Evolutionary conservation across 2,797 vertebrate genomes (phyloP).

Genomic region (Lepus oiostolus): DNA sequence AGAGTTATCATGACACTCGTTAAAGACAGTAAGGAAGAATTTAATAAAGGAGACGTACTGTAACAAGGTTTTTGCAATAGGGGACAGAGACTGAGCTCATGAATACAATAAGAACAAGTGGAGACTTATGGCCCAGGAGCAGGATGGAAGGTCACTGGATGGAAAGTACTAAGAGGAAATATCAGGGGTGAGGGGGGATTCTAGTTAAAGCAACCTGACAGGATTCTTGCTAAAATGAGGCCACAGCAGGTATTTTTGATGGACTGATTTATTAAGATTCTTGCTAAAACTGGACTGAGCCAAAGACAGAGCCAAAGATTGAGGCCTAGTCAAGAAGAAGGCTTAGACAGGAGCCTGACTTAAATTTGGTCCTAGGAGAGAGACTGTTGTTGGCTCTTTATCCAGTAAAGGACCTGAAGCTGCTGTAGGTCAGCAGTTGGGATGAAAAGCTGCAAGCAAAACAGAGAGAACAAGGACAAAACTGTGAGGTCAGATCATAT

Average conservation of each 20-base stretch:
- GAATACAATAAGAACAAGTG: not conserved
- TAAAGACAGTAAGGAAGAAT: not conserved
- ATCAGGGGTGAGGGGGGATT: not conserved
- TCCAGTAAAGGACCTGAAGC: not conserved
- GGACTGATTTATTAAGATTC: not conserved
- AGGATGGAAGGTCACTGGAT: not conserved
- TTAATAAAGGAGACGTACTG: not conserved
- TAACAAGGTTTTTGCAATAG: not conserved
- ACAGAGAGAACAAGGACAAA: not conserved
- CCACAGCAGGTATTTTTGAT: not conserved
- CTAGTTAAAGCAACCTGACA: not conserved
- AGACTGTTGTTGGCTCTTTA: not conserved
- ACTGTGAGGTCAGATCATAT: not conserved
- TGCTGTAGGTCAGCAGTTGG: not conserved
- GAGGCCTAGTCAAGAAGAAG: not conserved
- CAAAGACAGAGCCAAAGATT: not conserved
- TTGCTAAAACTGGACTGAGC: not conserved
- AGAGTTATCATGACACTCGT: not conserved
- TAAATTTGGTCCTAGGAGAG: not conserved
- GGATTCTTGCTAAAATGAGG: not conserved
- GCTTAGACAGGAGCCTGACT: not conserved
- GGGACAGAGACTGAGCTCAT: not conserved
- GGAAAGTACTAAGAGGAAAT: not conserved
- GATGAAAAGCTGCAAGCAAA: not conserved
- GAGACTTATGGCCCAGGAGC: not conserved